phyloP scores from a whole-genome alignment of 2,888 invertebrate genomes.

The Pristionchus fissidentatus region DNA sequence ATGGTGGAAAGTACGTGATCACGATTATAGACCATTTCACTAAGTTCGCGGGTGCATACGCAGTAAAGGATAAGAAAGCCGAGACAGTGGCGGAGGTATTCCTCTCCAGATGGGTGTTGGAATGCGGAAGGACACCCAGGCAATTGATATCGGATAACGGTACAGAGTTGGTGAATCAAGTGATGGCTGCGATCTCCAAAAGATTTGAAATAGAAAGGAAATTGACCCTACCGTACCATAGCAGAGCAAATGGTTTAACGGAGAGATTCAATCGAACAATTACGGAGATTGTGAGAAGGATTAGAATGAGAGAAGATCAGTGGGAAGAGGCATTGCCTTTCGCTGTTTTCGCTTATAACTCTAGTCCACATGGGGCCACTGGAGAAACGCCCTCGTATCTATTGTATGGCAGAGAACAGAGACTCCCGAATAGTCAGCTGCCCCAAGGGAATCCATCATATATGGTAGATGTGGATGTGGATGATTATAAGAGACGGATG shows the following conservation, averaged over 20 bases:
- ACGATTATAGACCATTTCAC: constrained; percentile 54
- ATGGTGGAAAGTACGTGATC: constrained; percentile 47
- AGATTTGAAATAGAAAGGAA: constrained; percentile 40
- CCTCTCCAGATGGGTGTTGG: constrained; percentile 49
- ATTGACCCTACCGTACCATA: constrained; percentile 55
- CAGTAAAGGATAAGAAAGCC: constrained; percentile 52
- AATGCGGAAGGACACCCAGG: constrained; percentile 44
- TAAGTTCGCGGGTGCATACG: constrained; percentile 43
- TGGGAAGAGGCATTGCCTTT: constrained; percentile 38
- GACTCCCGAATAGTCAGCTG: background rate
- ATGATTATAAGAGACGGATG: background rate
- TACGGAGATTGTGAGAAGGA: constrained; percentile 51
- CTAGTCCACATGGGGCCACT: background rate
- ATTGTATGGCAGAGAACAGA: background rate
- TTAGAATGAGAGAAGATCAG: constrained; percentile 40
- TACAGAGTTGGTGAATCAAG: constrained; percentile 25
- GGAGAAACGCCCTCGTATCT: constrained; percentile 5
- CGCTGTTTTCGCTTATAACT: background rate
- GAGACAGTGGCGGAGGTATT: constrained; percentile 52
- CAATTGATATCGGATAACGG: background rate
- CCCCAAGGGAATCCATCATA: background rate
- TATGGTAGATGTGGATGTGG: constrained; percentile 13
- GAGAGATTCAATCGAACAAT: constrained; percentile 56
- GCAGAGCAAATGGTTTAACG: constrained; percentile 54
- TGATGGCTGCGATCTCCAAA: constrained; percentile 46